These are phyloP conservation scores for Fratercula arctica DNA, from an alignment of 2,797 vertebrate species.

Conservation along the genomic window DNA sequence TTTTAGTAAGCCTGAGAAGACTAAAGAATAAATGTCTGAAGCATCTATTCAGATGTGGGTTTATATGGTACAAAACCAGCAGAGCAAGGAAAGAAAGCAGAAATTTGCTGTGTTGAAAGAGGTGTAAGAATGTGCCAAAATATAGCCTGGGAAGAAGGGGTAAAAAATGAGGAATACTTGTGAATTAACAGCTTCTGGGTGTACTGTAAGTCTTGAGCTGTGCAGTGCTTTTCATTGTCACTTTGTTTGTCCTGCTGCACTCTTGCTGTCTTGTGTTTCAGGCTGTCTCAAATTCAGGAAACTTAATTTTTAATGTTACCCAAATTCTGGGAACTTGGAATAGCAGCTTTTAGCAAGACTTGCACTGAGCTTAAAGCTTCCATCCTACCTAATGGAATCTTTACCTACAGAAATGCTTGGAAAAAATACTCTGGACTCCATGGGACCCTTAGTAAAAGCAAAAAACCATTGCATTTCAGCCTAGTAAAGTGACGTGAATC, in stretches of 20 bases:
- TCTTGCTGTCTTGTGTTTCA: background rate
- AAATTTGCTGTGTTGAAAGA: background rate
- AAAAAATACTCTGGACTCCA: background rate
- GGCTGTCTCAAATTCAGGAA: constrained; percentile 36
- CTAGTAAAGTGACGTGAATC: background rate
- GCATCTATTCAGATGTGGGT: background rate
- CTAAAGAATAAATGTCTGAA: background rate
- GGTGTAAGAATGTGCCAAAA: background rate
- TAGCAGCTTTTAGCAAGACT: background rate
- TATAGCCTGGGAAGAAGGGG: background rate
- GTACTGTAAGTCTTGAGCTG: background rate
- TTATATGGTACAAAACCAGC: background rate
- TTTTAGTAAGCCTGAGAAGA: background rate
- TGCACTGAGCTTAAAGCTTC: background rate
- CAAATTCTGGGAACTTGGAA: background rate
- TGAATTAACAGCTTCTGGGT: background rate
- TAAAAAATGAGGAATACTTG: background rate
- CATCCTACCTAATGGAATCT: background rate
- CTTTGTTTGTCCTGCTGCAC: background rate
- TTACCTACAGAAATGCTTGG: background rate
- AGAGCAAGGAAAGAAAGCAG: background rate
- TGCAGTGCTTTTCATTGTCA: background rate
- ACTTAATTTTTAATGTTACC: background rate
- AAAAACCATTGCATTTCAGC: background rate
- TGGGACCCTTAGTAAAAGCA: background rate